A percentile compares a stretch with the other conserved stretches of the same genome.
Conservation (phyloP, 2,797 vertebrate species). For the Chloroceryle inda region DNA sequence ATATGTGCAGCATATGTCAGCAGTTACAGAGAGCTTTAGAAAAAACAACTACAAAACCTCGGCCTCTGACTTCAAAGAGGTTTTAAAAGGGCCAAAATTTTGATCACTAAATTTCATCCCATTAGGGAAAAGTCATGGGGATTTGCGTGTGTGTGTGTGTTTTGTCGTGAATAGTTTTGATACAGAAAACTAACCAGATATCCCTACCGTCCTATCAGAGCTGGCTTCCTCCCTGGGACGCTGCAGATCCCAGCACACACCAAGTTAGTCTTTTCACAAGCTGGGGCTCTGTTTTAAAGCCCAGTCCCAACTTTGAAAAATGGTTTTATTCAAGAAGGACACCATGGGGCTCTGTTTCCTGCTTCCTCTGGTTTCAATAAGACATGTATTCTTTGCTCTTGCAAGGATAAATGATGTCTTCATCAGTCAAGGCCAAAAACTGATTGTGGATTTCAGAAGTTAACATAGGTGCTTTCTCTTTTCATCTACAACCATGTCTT, state of each 20-base stretch:
- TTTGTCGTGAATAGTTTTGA: neutral
- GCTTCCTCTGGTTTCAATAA: neutral
- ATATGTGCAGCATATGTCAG: slow-evolving; percentile 63
- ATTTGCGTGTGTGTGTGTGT: neutral
- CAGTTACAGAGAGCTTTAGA: slow-evolving; percentile 37
- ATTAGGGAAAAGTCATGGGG: neutral
- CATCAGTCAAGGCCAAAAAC: neutral
- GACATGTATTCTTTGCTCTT: neutral
- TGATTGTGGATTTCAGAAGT: neutral
- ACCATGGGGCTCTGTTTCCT: neutral
- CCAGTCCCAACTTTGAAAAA: neutral
- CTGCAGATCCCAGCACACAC: neutral
- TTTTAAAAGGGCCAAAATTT: slow-evolving; percentile 14
- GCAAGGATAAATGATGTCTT: neutral
- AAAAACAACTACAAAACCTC: slow-evolving; percentile 49
- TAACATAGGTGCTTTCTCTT: neutral
- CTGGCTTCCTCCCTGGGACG: neutral
- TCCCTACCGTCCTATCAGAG: neutral
- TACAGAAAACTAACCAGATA: neutral
- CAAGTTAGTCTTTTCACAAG: slow-evolving; percentile 6
- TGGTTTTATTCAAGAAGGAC: neutral
- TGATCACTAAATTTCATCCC: neutral
- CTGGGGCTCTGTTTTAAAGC: neutral
- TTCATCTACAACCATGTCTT: neutral
- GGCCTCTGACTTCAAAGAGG: slow-evolving; percentile 16